Evolutionary conservation across 2,113 vertebrate species (phyloP).

Genomic region (Sander vitreus): DNA sequence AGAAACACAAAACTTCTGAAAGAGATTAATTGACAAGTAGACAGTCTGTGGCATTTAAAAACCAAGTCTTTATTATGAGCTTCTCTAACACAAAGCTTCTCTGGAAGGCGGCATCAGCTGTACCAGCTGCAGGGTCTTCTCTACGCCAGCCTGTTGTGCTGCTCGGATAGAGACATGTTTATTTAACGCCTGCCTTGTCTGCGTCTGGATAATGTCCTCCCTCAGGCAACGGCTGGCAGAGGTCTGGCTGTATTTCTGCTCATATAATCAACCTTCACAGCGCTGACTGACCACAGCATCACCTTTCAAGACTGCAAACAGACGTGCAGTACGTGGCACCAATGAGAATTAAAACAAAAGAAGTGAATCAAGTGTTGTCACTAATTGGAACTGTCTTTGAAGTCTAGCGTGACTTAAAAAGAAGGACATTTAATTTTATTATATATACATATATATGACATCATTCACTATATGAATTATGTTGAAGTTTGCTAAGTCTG

Average conservation of each 20-base stretch:
- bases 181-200: slow-evolving; percentile 62
- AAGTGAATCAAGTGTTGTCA: background rate
- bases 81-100: slow-evolving; percentile 6
- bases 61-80: background rate
- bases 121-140: slow-evolving; percentile 29
- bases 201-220: slow-evolving; percentile 66
- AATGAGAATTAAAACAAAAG: slow-evolving; percentile 20
- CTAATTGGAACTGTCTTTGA: background rate
- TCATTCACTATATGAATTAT: background rate
- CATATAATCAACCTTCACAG: slow-evolving; percentile 68
- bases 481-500: background rate
- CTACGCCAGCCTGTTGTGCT: slow-evolving; percentile 49
- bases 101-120: slow-evolving; percentile 23
- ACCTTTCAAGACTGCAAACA: slow-evolving; percentile 50
- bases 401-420: background rate
- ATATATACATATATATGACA: too few relatives aligned
- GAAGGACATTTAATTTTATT: background rate
- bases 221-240: slow-evolving; percentile 66
- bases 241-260: slow-evolving; percentile 59
- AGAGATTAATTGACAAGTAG: background rate
- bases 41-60: background rate
- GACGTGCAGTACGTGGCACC: slow-evolving; percentile 24
- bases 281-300: slow-evolving; percentile 53
- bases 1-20: background rate
- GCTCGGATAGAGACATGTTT: slow-evolving; percentile 66